Evolutionary conservation across 2,797 vertebrate genomes (phyloP).

Genomic region (Sitta carolinensis): DNA sequence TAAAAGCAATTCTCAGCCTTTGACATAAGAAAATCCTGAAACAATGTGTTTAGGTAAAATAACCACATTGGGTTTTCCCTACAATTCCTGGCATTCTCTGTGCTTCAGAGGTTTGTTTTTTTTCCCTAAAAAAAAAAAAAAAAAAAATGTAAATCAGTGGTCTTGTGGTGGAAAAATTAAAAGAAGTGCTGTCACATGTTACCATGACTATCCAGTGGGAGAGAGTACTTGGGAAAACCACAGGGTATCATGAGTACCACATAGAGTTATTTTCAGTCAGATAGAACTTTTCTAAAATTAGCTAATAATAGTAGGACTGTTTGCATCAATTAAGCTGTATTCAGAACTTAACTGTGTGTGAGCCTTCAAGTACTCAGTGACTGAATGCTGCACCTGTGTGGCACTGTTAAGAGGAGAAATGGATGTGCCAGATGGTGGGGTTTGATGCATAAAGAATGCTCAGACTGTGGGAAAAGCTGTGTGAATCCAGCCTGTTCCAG

Average conservation of each 20-base stretch:
- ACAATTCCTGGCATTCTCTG: not conserved
- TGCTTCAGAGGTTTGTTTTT: not conserved
- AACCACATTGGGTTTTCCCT: not conserved
- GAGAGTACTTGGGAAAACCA: not conserved
- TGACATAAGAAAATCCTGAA: not conserved
- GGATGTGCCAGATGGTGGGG: slow-evolving; percentile 48
- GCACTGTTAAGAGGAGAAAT: not conserved
- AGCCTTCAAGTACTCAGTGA: not conserved
- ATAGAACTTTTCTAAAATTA: not conserved
- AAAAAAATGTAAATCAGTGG: not conserved
- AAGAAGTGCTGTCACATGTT: not conserved
- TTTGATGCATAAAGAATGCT: slow-evolving; percentile 26
- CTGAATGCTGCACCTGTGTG: slow-evolving; percentile 44
- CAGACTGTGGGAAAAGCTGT: slow-evolving; percentile 23
- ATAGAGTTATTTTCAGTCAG: not conserved
- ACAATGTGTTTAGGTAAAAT: not conserved
- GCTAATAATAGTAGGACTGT: not conserved
- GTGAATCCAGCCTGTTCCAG: not conserved
- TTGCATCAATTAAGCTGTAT: slow-evolving; percentile 13
- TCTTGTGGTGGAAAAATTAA: not conserved
- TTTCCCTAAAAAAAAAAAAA: not conserved
- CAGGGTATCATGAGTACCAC: not conserved
- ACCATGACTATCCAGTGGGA: not conserved
- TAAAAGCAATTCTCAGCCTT: not conserved
- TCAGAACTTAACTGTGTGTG: not conserved